These are phyloP conservation scores for Pyrrhia umbra DNA, from an alignment of 2,888 invertebrate genomes.

Conservation along the genomic window DNA sequence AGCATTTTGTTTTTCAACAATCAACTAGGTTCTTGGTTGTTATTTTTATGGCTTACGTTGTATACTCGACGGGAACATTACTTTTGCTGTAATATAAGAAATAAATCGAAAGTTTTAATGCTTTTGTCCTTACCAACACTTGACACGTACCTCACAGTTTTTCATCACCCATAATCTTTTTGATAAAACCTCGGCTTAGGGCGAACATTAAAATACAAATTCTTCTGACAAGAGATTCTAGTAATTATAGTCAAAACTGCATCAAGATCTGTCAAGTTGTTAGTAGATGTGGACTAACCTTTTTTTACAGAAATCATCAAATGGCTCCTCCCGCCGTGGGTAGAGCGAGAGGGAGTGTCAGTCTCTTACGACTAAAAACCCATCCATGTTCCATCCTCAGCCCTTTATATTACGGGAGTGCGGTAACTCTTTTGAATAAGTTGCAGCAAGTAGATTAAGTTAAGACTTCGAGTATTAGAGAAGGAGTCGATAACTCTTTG, in stretches of 20 bases:
- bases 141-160: conserved; percentile 1
- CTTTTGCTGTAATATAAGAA: conserved; percentile 48
- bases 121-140: conserved; percentile 21
- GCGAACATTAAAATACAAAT: neutral
- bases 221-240: neutral
- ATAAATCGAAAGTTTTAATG: conserved; percentile 52
- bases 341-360: too few relatives aligned
- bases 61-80: conserved; percentile 63
- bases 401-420: too few relatives aligned
- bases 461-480: too few relatives aligned
- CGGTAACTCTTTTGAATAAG: too few relatives aligned
- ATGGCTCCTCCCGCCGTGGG: too few relatives aligned
- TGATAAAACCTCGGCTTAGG: neutral
- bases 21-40: conserved; percentile 69
- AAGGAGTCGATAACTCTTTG: too few relatives aligned
- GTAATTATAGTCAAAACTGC: neutral
- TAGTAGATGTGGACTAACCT: too few relatives aligned
- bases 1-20: conserved; percentile 76
- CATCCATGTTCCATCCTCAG: too few relatives aligned
- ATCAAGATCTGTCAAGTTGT: neutral
- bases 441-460: too few relatives aligned
- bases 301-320: too few relatives aligned
- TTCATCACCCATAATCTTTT: neutral
- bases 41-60: conserved; percentile 73
- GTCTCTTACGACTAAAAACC: too few relatives aligned